Percentiles rank a stretch among this genome's conserved stretches.
These are phyloP conservation scores for Lamprologus sp. DNA, from an alignment of 2,113 vertebrate genomes.

Conservation along the genomic window DNA sequence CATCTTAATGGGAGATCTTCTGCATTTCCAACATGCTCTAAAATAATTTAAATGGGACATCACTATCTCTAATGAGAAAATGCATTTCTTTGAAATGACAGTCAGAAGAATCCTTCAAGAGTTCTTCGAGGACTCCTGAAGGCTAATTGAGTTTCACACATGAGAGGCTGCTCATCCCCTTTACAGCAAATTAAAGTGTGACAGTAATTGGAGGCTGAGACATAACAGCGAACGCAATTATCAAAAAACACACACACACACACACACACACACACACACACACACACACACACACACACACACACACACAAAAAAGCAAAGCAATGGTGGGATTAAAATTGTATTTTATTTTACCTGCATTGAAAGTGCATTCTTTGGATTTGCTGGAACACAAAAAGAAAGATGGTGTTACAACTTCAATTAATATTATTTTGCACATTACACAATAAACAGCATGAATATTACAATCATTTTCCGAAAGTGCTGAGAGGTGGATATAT, in stretches of 20 bases:
- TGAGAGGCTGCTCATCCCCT: not conserved
- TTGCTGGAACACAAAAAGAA: slow-evolving; percentile 67
- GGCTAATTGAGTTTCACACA: not conserved
- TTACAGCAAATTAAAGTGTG: not conserved
- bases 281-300: not conserved
- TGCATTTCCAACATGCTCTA: not conserved
- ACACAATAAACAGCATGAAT: not conserved
- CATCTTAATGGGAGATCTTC: not conserved
- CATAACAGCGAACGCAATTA: not conserved
- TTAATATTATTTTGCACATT: not conserved
- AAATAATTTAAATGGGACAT: not conserved
- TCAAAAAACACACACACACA: too few species aligned
- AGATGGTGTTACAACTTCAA: accelerated
- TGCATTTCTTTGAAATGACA: not conserved
- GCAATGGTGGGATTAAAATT: not conserved
- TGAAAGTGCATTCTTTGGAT: slow-evolving; percentile 82
- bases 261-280: not conserved
- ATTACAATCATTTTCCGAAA: accelerated
- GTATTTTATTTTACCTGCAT: slow-evolving; percentile 64
- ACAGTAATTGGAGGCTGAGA: not conserved
- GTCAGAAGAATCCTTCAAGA: not conserved
- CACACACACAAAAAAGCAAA: not conserved
- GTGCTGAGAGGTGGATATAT: not conserved
- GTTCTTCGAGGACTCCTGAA: not conserved
- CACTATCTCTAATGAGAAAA: not conserved